Conservation (phyloP, 2,113 vertebrate species). For the Meles meles region DNA sequence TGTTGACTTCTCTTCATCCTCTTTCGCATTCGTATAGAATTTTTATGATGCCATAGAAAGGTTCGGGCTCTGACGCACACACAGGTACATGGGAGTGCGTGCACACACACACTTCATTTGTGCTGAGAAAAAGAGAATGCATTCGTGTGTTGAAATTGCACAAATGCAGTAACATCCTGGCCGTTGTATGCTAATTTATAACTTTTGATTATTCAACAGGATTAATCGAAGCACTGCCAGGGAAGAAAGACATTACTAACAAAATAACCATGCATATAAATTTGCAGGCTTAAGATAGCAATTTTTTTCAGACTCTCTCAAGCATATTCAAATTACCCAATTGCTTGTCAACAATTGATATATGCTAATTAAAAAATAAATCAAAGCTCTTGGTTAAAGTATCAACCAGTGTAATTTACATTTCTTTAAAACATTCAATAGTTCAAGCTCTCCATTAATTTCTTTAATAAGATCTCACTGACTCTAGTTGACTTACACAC, state of each 20-base stretch:
- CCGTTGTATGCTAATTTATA: not conserved
- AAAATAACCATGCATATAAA: not conserved
- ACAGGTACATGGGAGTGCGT: fast-evolving
- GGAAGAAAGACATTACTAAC: not conserved
- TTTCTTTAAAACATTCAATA: conserved; percentile 11
- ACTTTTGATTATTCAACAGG: conserved; percentile 5
- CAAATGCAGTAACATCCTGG: not conserved
- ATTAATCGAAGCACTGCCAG: not conserved
- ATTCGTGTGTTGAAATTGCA: not conserved
- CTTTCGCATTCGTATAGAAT: not conserved
- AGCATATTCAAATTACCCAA: conserved; percentile 8
- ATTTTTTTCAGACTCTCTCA: not conserved
- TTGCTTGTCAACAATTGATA: conserved; percentile 2
- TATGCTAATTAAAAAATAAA: not conserved
- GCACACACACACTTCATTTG: not conserved
- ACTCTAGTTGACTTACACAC: no score
- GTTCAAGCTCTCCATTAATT: not conserved
- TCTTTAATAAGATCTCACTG: not conserved
- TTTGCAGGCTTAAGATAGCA: not conserved
- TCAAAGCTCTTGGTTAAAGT: not conserved
- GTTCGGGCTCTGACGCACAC: not conserved
- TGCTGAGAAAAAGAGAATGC: not conserved
- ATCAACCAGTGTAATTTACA: not conserved
- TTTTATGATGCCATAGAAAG: no score
- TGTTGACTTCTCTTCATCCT: not conserved